phyloP scores from a whole-genome alignment of 2,888 invertebrate species.

The Temnothorax ravouxi region DNA sequence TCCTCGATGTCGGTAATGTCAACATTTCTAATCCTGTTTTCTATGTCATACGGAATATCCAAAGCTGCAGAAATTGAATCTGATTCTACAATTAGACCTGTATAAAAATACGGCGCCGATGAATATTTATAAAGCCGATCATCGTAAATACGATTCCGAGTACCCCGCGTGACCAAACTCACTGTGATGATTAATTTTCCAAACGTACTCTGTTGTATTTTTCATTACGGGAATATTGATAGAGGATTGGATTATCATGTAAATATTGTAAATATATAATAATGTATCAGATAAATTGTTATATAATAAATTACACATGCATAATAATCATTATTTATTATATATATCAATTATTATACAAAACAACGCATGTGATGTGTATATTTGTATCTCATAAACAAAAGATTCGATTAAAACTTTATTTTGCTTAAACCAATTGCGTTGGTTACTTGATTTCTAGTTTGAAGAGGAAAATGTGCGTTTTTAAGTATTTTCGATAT shows the following conservation, averaged over 20 bases:
- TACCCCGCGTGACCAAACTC: background rate
- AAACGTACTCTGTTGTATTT: constrained; percentile 2
- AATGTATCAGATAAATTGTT: background rate
- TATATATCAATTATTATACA: background rate
- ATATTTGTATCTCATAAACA: background rate
- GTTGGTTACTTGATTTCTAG: background rate
- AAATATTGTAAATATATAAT: background rate
- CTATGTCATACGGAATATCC: constrained; percentile 17
- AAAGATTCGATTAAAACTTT: background rate
- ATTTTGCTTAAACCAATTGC: background rate
- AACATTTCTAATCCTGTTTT: no score
- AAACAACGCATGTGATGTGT: background rate
- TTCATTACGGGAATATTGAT: background rate
- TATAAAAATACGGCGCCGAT: background rate
- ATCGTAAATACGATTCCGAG: constrained; percentile 6
- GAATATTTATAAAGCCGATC: constrained; percentile 28
- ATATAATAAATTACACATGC: background rate
- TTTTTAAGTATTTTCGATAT: background rate
- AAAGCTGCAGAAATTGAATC: constrained; percentile 15
- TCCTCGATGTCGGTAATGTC: no score
- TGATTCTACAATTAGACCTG: constrained; percentile 6
- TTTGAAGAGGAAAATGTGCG: background rate
- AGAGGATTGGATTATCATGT: background rate
- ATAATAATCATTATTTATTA: background rate
- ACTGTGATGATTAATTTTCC: constrained; percentile 3